phyloP scores from a whole-genome alignment of 2,888 invertebrate genomes.

The Diplolepis rosae region DNA sequence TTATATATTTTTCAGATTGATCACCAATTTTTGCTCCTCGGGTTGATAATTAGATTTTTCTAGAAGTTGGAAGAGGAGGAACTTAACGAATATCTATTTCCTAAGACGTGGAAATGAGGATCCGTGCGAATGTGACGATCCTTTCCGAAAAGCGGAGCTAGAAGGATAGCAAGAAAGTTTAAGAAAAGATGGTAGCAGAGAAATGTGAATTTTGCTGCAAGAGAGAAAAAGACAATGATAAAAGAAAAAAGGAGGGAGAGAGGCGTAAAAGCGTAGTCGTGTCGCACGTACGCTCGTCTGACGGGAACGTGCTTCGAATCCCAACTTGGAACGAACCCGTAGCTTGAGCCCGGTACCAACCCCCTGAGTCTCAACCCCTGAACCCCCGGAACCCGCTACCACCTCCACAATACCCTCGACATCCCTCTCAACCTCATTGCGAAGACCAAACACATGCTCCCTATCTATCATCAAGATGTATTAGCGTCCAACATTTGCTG shows the following conservation, averaged over 20 bases:
- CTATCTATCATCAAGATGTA: slow-evolving; percentile 74
- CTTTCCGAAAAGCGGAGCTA: slow-evolving; percentile 29
- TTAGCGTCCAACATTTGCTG: slow-evolving; percentile 71
- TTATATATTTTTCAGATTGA: neutral
- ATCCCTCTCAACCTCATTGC: slow-evolving; percentile 66
- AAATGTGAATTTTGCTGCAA: slow-evolving; percentile 22
- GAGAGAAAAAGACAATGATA: slow-evolving; percentile 44
- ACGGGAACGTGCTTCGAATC: slow-evolving; percentile 71
- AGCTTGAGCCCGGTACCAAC: slow-evolving; percentile 47
- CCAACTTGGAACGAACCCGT: slow-evolving; percentile 59
- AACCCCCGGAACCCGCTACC: slow-evolving; percentile 37
- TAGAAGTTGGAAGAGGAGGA: neutral
- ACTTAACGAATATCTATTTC: slow-evolving; percentile 45
- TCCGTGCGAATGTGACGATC: slow-evolving; percentile 11
- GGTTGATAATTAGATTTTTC: slow-evolving; percentile 16
- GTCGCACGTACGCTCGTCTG: slow-evolving; percentile 74
- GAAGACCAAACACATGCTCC: slow-evolving; percentile 72
- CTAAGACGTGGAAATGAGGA: slow-evolving; percentile 43
- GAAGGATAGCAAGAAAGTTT: slow-evolving; percentile 31
- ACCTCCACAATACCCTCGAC: slow-evolving; percentile 52
- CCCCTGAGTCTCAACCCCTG: slow-evolving; percentile 50
- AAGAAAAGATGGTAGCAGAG: slow-evolving; percentile 19
- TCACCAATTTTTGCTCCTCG: neutral
- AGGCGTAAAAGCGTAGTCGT: slow-evolving; percentile 74
- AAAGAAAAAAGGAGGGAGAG: slow-evolving; percentile 55